Conservation (phyloP, 2,888 invertebrate genomes). For the Platynereis dumerilii region DNA sequence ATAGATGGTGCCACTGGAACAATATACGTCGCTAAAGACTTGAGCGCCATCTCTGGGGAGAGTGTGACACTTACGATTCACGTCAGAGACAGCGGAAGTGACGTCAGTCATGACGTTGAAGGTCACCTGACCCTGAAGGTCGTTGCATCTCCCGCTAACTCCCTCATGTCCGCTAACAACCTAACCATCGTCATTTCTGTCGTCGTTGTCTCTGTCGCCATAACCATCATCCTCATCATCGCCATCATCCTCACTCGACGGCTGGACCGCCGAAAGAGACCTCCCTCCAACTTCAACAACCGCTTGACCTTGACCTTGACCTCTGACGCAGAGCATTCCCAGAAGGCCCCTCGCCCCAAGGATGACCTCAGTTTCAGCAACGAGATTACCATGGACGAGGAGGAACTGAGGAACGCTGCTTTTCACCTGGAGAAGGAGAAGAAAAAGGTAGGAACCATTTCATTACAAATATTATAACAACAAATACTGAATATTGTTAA, state of each 20-base stretch:
- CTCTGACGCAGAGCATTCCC: not conserved
- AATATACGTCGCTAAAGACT: constrained; percentile 2
- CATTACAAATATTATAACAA: too few species aligned
- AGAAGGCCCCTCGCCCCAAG: not conserved
- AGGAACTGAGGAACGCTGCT: not conserved
- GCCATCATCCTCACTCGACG: constrained; percentile 18
- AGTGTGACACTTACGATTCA: too few species aligned
- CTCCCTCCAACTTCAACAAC: not conserved
- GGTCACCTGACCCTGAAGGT: too few species aligned
- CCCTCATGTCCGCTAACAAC: constrained; percentile 4
- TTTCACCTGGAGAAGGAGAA: too few species aligned
- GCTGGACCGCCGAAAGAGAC: not conserved
- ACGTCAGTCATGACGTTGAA: too few species aligned
- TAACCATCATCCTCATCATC: constrained; percentile 5
- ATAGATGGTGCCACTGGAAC: constrained; percentile 23
- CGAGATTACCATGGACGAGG: constrained; percentile 1
- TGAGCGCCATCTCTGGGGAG: too few species aligned
- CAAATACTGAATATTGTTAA: too few species aligned
- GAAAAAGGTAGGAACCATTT: too few species aligned
- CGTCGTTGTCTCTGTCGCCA: constrained; percentile 9
- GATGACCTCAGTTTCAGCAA: constrained; percentile 7
- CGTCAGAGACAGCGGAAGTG: too few species aligned
- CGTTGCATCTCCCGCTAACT: too few species aligned
- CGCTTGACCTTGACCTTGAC: not conserved
- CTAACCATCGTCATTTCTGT: constrained; percentile 18